phyloP scores from a whole-genome alignment of 2,888 invertebrate genomes.

The Latrodectus elegans region DNA sequence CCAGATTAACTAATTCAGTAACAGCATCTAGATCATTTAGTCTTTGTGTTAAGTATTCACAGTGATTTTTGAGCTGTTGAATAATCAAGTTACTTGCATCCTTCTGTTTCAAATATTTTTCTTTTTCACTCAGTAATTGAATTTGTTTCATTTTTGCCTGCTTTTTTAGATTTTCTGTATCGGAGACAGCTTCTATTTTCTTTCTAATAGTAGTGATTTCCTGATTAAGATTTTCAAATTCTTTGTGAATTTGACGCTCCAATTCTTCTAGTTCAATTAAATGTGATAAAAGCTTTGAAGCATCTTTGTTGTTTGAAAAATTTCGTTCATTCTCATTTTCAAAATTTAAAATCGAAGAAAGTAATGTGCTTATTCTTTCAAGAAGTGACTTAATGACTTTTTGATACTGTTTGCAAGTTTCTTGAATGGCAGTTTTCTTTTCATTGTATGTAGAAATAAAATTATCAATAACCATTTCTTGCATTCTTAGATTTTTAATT shows the following conservation, averaged over 20 bases:
- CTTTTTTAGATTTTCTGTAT: not conserved
- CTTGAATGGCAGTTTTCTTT: not conserved
- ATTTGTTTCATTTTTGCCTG: not conserved
- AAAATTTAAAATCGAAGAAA: not conserved
- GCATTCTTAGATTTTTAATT: conserved; percentile 9
- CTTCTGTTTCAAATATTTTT: not conserved
- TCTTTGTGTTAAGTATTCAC: not conserved
- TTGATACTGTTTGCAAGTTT: not conserved
- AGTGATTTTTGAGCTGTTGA: not conserved
- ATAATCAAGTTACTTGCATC: not conserved
- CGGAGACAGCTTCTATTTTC: not conserved
- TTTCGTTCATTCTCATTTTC: not conserved
- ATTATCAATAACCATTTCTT: conserved; percentile 20
- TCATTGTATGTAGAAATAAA: conserved; percentile 9
- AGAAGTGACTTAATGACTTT: not conserved
- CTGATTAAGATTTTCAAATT: not conserved
- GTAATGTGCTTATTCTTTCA: conserved; percentile 10
- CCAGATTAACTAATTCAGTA: conserved; percentile 8
- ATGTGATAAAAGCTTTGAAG: not conserved
- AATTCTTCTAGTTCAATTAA: conserved; percentile 19
- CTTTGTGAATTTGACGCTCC: conserved; percentile 3
- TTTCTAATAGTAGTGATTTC: conserved; percentile 1
- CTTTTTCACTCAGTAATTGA: not conserved
- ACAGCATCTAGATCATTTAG: not conserved
- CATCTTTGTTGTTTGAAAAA: not conserved